phyloP scores from a whole-genome alignment of 2,888 invertebrate genomes.

The Machimus atricapillus region DNA sequence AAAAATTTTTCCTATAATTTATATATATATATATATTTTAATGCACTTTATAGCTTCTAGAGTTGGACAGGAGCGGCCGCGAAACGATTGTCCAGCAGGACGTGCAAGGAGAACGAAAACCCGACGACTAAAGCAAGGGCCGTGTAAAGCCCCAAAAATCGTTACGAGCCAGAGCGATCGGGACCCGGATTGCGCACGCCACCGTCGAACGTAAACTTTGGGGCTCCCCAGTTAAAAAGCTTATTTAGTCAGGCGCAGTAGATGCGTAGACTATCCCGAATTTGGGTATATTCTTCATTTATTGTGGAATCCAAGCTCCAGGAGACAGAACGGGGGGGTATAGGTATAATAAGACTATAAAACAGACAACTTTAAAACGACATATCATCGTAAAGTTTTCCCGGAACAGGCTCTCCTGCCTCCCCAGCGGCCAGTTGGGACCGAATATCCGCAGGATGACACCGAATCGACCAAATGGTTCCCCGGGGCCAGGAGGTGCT shows the following conservation, averaged over 20 bases:
- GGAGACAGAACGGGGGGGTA: background rate
- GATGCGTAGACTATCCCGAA: background rate
- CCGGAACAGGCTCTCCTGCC: background rate
- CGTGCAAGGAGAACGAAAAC: conserved; percentile 46
- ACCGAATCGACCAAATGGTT: background rate
- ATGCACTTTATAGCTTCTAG: background rate
- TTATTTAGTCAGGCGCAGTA: background rate
- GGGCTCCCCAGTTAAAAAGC: background rate
- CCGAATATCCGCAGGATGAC: background rate
- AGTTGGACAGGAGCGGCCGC: background rate
- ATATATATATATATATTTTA: background rate
- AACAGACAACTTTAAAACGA: background rate
- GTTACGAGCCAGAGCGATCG: conserved; percentile 41
- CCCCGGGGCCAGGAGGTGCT: background rate
- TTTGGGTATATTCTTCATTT: background rate
- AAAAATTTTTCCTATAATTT: background rate
- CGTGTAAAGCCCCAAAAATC: conserved; percentile 45
- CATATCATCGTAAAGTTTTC: background rate
- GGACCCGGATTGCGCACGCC: conserved; percentile 8
- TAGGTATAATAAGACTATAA: background rate
- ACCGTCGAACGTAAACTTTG: background rate
- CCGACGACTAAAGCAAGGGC: conserved; percentile 45
- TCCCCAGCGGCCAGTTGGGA: background rate
- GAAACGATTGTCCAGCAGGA: conserved; percentile 34
- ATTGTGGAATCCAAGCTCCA: conserved; percentile 1